These are phyloP conservation scores for Meghimatium bilineatum DNA, from an alignment of 2,888 invertebrate genomes.

Conservation along the genomic window DNA sequence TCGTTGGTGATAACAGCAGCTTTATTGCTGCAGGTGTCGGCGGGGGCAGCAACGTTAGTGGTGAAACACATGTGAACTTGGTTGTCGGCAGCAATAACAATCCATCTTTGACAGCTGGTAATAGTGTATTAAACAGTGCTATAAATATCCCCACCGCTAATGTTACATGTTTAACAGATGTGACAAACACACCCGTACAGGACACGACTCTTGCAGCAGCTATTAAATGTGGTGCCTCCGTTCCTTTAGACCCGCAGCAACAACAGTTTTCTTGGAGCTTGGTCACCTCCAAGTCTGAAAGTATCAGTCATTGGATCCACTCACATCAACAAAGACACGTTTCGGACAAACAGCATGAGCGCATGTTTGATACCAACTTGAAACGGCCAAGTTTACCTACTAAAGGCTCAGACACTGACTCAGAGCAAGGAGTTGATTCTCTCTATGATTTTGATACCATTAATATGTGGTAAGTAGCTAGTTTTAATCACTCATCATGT, in stretches of 20 bases:
- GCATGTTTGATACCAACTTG: slow-evolving; percentile 73
- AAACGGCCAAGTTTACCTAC: slow-evolving; percentile 88
- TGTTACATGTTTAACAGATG: slow-evolving; percentile 21
- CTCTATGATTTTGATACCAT: slow-evolving; percentile 92
- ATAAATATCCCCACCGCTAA: neutral
- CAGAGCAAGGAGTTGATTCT: slow-evolving; percentile 81
- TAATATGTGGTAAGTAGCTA: slow-evolving; percentile 85
- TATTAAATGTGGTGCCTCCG: slow-evolving; percentile 14
- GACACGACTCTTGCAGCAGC: slow-evolving; percentile 21
- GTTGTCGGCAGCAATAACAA: slow-evolving; percentile 30
- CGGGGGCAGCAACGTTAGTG: slow-evolving; percentile 7
- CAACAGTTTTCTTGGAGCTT: slow-evolving; percentile 52
- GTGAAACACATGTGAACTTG: slow-evolving; percentile 28
- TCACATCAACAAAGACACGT: slow-evolving; percentile 63
- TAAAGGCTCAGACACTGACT: slow-evolving; percentile 87
- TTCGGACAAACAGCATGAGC: slow-evolving; percentile 54
- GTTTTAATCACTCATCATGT: neutral
- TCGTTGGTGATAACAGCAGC: neutral
- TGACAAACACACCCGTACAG: slow-evolving; percentile 30
- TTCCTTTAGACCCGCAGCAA: slow-evolving; percentile 9
- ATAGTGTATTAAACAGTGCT: slow-evolving; percentile 11
- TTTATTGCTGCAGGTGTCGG: slow-evolving; percentile 15
- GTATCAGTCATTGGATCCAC: slow-evolving; percentile 68
- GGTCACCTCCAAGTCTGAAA: slow-evolving; percentile 60
- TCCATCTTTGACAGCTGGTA: slow-evolving; percentile 17